Evolutionary conservation across 2,113 vertebrate species (phyloP), one percentile per base, ranked within the genome.

Genomic region (Sylvietta virens): DNA sequence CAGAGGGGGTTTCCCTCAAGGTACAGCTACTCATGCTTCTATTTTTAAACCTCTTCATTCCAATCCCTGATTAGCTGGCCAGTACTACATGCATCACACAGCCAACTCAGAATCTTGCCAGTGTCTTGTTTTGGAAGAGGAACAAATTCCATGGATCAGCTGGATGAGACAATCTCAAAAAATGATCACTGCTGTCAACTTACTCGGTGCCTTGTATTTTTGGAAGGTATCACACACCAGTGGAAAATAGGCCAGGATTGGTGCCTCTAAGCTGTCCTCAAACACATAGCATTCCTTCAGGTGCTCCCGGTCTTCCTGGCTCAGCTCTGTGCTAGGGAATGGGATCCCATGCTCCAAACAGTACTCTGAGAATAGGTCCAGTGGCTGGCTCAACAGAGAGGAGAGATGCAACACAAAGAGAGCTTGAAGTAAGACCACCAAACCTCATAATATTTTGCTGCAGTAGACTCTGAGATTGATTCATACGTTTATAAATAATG

Each of bases 231-330:
- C 96, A 9, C 93, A 98, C 57, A 98, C 98, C 48, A 98, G 86
- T 8, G 98, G 98, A 70, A 98, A 98, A 96, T 98, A 98, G 33
- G 82, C 44, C 78, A 98, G 86, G 2, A 97, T 1, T 12, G 98
- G 98, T 62, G 97, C 95, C 6, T 95, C 69, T 5, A 92, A 89
- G 37, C 18, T 95, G 3, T 98, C 48, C 65, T 94, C 77, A 94
- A 98, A 96, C 48, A 98, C 57, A 31, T 98, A 98, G 64, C 98
- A 98, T 35, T 98, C 98, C 91, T 98, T 98, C 56, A 98, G 95
- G 22, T 92, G 80, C 1, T 98, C 73, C 8, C 77, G 71, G 8
- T 97, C 94, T 13, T 97, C 96, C 35, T 95, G 95, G 76, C 95
- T 94, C 79, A 98, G 57, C 13, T 92, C 44, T 0, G 95, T 97